Evolutionary conservation across 2,113 vertebrate species (phyloP).

Genomic region (Trochalopteron elliotii): DNA sequence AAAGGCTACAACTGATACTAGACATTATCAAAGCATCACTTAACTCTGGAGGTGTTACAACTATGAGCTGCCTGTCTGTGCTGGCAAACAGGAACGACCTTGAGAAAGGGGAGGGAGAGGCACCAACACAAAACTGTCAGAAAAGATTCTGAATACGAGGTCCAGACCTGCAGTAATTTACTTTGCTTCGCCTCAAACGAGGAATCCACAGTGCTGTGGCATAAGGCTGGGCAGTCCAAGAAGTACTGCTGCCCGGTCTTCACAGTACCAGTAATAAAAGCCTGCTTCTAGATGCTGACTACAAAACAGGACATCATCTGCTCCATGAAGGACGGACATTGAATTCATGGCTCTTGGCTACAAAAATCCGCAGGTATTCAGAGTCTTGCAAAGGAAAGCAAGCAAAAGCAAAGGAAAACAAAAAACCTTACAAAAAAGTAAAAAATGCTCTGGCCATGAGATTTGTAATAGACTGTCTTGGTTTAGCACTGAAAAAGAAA

Average conservation of each 20-base stretch:
- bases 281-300: not conserved
- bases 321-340: not conserved
- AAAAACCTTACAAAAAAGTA: not conserved
- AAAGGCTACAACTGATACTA: not conserved
- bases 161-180: not conserved
- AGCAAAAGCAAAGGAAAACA: not conserved
- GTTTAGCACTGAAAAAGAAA: not conserved
- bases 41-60: not conserved
- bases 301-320: not conserved
- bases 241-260: not conserved
- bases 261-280: no score
- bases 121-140: not conserved
- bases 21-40: not conserved
- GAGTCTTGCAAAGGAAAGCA: not conserved
- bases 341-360: not conserved
- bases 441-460: not conserved
- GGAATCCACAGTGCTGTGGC: rapidly evolving
- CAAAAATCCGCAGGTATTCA: not conserved
- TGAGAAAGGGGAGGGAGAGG: not conserved
- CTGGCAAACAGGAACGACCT: not conserved
- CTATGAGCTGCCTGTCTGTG: not conserved
- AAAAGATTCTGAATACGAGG: not conserved
- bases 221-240: not conserved
- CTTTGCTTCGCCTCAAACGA: not conserved
- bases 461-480: not conserved